Base-by-base conservation (phyloP, 2,888 invertebrate species). In the Dryomyza anilis region DNA sequence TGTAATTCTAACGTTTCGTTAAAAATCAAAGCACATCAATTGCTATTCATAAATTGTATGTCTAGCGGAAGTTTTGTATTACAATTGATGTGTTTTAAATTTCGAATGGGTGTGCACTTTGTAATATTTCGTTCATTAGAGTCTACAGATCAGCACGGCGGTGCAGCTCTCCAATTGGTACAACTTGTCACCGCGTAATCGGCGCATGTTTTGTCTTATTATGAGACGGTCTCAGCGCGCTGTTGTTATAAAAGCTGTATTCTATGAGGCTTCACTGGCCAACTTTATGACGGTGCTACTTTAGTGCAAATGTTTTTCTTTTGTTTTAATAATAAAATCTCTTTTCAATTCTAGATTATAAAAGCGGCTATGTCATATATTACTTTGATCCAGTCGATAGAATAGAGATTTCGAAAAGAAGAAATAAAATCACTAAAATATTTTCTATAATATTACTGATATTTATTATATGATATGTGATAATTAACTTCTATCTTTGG, bases 261-360 rank as follows among this genome's bases (percentile, higher is more conserved):
- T 82, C 67, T 81, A 80, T 63, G 81, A 78, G 67, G 81, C 81
- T 33, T 80, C 81, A 1, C 65, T 81, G 64, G 82, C 75, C 12
- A 82, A 75, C 66, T 81, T 79, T 70, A 67, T 81, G 69, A 71
- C 72, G 67, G 81, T 81, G 73, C 71, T 57, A 8, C 16, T 33
- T 2, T 14, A n/a, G n/a, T n/a, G n/a, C 1, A 23, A 43, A 30
- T 12, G 10, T 14, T 27, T 58, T 7, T 30, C n/a, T 14, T 2
- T 27, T 52, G n/a, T 16, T 16, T 27, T 27, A 6, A 16, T 12
- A 16, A 8, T 8, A n/a, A 36, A n/a, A 6, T 19, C 23, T 48
- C 21, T 33, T 16, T 8, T 21, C 6, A 27, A 48, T 36, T 45
- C 4, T 55, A 79, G 78, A 79, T 79, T 53, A 67, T 74, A 27